Conservation (phyloP, 2,888 invertebrate genomes). For the Rapana venosa region DNA sequence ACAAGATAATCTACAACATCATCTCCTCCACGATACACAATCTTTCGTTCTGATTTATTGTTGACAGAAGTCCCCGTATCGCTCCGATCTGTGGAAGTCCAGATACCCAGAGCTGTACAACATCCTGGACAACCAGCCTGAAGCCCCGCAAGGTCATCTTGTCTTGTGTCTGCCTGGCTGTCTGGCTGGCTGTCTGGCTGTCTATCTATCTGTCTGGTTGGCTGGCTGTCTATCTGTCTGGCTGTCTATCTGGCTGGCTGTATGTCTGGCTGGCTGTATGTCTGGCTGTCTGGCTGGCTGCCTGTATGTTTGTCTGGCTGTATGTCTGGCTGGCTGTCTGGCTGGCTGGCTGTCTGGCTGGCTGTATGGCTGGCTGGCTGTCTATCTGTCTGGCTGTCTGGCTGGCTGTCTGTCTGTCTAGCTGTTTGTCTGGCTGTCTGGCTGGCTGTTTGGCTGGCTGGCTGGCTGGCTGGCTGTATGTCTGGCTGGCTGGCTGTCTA, state of each 20-base stretch:
- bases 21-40: too few species aligned
- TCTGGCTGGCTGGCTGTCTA: too few species aligned
- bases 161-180: neutral
- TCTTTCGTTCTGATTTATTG: neutral
- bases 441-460: too few species aligned
- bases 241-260: neutral
- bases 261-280: neutral
- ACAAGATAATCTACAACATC: too few species aligned
- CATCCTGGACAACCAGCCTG: slow-evolving; percentile 15
- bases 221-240: neutral
- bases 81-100: slow-evolving; percentile 34
- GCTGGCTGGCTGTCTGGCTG: neutral
- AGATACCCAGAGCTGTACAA: slow-evolving; percentile 40
- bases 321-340: neutral
- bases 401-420: neutral
- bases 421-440: too few species aligned
- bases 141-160: slow-evolving; percentile 36
- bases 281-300: neutral
- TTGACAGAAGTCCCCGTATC: slow-evolving; percentile 12
- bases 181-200: neutral
- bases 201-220: neutral
- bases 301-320: neutral
- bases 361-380: neutral
- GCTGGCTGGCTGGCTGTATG: too few species aligned
- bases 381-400: neutral